Percentiles rank a stretch among this genome's conserved stretches.
Conservation (phyloP, 2,797 vertebrate species). For the Synaphobranchus kaupii region DNA sequence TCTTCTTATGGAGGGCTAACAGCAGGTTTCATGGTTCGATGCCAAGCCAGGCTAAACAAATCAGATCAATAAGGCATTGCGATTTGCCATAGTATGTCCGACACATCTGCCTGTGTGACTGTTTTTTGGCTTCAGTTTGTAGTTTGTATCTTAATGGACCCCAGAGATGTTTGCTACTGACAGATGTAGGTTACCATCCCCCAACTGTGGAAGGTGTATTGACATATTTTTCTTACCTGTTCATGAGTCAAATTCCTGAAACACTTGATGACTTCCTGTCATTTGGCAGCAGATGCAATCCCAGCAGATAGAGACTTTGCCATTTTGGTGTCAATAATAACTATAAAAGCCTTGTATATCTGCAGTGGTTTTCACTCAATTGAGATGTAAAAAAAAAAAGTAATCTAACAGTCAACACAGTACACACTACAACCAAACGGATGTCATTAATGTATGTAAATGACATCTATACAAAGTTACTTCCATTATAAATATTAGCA, state of each 20-base stretch:
- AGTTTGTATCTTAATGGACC: constrained; percentile 15
- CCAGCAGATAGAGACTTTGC: neutral
- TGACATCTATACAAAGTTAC: neutral
- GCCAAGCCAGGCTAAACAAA: constrained; percentile 10
- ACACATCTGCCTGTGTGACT: neutral
- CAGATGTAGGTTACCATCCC: neutral
- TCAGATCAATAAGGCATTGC: constrained; percentile 3
- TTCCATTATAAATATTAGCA: neutral
- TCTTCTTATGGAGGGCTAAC: neutral
- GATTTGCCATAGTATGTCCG: constrained; percentile 19
- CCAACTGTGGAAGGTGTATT: neutral
- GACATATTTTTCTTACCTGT: constrained; percentile 30
- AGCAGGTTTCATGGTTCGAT: constrained; percentile 11
- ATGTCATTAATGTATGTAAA: neutral
- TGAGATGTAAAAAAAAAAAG: neutral
- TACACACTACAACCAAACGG: neutral
- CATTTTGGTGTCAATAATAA: neutral
- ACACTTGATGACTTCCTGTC: neutral
- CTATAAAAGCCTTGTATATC: neutral
- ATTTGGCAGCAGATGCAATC: neutral
- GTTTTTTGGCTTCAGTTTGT: constrained; percentile 13
- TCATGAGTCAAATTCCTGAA: neutral
- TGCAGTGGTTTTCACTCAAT: neutral
- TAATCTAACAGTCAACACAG: neutral
- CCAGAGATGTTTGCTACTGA: constrained; percentile 3